Conservation (phyloP, 2,888 invertebrate species). For the Azorinus chamasolen region DNA sequence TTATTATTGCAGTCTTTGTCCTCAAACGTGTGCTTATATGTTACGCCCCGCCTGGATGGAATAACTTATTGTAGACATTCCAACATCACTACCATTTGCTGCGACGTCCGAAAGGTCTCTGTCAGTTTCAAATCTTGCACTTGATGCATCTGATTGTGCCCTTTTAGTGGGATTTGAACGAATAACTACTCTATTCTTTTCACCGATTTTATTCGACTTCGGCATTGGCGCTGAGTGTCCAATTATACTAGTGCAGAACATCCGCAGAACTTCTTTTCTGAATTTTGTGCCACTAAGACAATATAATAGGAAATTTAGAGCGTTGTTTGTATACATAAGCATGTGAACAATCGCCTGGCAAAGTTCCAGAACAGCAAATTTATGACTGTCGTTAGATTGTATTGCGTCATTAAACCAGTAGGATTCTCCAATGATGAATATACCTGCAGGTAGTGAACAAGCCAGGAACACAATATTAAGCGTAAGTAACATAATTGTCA, state of each 20-base stretch:
- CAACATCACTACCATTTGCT: too few relatives aligned
- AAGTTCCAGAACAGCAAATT: conserved; percentile 49
- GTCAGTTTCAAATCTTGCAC: too few relatives aligned
- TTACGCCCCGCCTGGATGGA: too few relatives aligned
- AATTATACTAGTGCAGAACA: conserved; percentile 17
- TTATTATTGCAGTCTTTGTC: too few relatives aligned
- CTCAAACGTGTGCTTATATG: too few relatives aligned
- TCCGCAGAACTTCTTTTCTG: conserved; percentile 67
- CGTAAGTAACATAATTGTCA: conserved; percentile 74
- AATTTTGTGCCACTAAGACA: conserved; percentile 78
- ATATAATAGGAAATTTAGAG: conserved; percentile 77
- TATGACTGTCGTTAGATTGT: conserved; percentile 1
- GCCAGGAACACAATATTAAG: conserved; percentile 74
- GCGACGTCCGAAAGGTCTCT: too few relatives aligned
- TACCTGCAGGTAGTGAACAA: conserved; percentile 73
- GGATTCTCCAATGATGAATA: conserved; percentile 67
- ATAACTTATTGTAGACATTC: too few relatives aligned
- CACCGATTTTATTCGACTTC: too few relatives aligned
- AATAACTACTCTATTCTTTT: too few relatives aligned
- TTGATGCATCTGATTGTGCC: too few relatives aligned
- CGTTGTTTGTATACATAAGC: conserved; percentile 78
- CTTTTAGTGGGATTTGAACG: too few relatives aligned
- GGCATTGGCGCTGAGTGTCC: too few relatives aligned
- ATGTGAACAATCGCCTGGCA: conserved; percentile 74
- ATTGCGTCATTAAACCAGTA: conserved; percentile 47